Evolutionary conservation across 2,797 vertebrate species (phyloP).

Genomic region (Hemibagrus guttatus): DNA sequence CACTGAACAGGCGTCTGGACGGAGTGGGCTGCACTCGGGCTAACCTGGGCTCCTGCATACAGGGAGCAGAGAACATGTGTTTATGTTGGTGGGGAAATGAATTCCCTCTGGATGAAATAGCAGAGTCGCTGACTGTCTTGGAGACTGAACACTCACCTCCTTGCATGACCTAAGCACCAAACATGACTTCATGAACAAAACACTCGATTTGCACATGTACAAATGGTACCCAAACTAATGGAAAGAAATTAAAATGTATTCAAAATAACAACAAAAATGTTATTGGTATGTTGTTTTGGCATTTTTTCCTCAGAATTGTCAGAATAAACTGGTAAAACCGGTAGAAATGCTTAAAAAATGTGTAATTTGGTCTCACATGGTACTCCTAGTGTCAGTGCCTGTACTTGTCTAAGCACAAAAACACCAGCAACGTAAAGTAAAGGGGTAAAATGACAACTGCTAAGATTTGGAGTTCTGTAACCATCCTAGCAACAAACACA

Average conservation of each 20-base stretch:
- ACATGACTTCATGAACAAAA: background rate
- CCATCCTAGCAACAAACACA: background rate
- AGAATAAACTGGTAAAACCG: background rate
- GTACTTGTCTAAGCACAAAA: background rate
- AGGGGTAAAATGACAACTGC: background rate
- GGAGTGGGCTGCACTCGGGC: slow-evolving; percentile 81
- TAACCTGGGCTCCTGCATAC: slow-evolving; percentile 77
- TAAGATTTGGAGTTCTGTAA: background rate
- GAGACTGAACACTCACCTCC: background rate
- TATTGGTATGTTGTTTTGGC: background rate
- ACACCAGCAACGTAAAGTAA: background rate
- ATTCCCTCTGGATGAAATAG: background rate
- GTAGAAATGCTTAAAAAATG: background rate
- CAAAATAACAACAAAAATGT: background rate
- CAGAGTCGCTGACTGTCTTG: background rate
- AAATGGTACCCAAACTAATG: background rate
- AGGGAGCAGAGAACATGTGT: background rate
- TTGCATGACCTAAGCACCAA: background rate
- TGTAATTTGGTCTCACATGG: background rate
- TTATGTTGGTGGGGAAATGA: slow-evolving; percentile 14
- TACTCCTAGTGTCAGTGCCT: background rate
- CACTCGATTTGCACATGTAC: background rate
- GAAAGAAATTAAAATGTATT: background rate
- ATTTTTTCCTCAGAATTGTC: background rate
- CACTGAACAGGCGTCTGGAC: slow-evolving; percentile 77